These are phyloP conservation scores for Acanthurus tractus DNA, from an alignment of 2,797 vertebrate genomes.

Conservation along the genomic window DNA sequence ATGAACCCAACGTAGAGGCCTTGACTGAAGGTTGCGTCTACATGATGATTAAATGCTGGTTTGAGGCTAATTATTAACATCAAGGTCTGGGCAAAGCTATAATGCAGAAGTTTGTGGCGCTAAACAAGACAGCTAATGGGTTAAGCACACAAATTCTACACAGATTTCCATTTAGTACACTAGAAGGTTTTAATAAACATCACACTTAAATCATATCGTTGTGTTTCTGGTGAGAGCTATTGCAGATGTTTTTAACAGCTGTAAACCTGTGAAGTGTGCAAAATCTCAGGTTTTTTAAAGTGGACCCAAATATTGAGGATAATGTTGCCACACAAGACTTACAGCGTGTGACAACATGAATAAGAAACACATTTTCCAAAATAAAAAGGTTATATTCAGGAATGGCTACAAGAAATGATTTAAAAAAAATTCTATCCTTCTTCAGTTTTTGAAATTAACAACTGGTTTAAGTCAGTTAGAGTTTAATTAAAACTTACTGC, in stretches of 20 bases:
- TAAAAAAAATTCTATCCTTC: no score
- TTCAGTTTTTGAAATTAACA: not conserved
- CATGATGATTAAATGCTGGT: constrained; percentile 46
- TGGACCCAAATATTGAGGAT: constrained; percentile 3
- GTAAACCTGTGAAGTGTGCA: not conserved
- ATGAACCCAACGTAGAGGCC: constrained; percentile 26
- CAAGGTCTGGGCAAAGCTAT: constrained; percentile 16
- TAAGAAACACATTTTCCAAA: not conserved
- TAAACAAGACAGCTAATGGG: not conserved
- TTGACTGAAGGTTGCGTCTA: constrained; percentile 30
- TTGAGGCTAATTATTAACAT: constrained; percentile 51
- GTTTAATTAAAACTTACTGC: not conserved
- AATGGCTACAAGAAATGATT: no score
- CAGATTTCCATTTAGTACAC: not conserved
- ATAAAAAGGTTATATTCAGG: not conserved
- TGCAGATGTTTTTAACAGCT: not conserved
- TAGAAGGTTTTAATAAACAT: not conserved
- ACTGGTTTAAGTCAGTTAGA: not conserved
- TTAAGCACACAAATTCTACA: not conserved
- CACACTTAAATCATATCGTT: not conserved
- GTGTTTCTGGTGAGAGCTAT: not conserved
- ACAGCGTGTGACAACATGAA: not conserved
- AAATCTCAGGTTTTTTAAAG: not conserved
- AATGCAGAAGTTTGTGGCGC: constrained; percentile 4
- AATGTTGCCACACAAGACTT: not conserved